Evolutionary conservation across 2,113 vertebrate genomes (phyloP).

Genomic region (Myotis brandtii): DNA sequence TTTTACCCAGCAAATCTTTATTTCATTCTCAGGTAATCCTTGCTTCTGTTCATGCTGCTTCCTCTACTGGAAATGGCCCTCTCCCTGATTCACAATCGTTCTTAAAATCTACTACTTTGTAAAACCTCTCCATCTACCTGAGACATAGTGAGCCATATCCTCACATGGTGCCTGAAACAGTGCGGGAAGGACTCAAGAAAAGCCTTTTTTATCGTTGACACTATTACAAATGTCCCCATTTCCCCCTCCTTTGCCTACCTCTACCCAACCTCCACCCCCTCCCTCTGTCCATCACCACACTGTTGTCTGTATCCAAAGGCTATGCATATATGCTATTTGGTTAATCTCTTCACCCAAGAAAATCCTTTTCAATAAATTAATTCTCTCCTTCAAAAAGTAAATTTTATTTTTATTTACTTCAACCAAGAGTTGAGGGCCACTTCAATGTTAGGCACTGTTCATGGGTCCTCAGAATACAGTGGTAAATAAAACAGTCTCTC

Average conservation of each 20-base stretch:
- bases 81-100: neutral
- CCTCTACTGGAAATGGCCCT: neutral
- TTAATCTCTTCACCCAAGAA: neutral
- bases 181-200: neutral
- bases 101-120: neutral
- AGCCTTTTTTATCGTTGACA: neutral
- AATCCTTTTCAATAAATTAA: neutral
- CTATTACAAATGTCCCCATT: neutral
- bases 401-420: neutral
- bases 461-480: neutral
- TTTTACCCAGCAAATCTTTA: neutral
- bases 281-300: neutral
- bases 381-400: conserved; percentile 34
- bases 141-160: neutral
- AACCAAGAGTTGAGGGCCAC: neutral
- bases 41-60: neutral
- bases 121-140: neutral
- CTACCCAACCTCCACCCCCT: neutral
- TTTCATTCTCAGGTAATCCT: neutral
- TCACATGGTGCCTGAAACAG: neutral
- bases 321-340: neutral
- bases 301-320: neutral
- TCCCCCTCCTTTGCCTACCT: neutral
- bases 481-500: neutral
- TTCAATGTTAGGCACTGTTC: neutral